Conservation (phyloP, 2,888 invertebrate genomes). For the Piscicola geometra region DNA sequence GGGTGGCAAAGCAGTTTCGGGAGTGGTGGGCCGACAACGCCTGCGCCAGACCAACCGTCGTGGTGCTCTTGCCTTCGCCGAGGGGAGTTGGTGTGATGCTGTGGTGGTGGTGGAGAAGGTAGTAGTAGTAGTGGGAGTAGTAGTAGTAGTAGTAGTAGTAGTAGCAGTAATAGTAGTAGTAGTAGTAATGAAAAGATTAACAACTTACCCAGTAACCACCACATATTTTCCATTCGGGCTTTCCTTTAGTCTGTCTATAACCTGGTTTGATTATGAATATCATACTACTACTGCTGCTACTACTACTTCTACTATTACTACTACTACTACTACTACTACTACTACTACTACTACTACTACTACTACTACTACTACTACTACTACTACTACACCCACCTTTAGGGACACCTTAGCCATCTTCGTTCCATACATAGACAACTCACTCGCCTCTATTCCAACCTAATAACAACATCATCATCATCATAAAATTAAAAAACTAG, state of each 20-base stretch:
- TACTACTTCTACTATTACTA: constrained; percentile 18
- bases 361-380: constrained; percentile 21
- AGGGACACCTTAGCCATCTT: constrained; percentile 90
- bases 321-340: constrained; percentile 22
- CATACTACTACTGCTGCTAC: constrained; percentile 11
- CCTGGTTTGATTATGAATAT: background rate
- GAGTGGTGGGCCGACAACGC: constrained; percentile 78
- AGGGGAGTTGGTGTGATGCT: constrained; percentile 95
- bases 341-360: constrained; percentile 22
- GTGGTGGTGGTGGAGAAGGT: too few species aligned
- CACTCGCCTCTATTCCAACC: constrained; percentile 72
- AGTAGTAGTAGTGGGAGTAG: too few species aligned
- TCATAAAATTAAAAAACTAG: too few species aligned
- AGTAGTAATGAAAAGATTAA: constrained; percentile 81
- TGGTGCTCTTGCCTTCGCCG: constrained; percentile 98
- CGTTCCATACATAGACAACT: constrained; percentile 83
- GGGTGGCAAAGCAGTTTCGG: constrained; percentile 83
- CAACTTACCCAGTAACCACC: constrained; percentile 80
- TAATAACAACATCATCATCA: background rate
- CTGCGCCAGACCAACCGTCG: constrained; percentile 84
- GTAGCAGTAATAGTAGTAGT: too few species aligned
- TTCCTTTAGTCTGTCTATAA: constrained; percentile 69
- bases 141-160: too few species aligned
- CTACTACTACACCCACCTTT: constrained; percentile 49
- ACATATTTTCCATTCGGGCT: constrained; percentile 80